These are phyloP conservation scores for Stramonita haemastoma DNA, from an alignment of 2,888 invertebrate species.

Conservation along the genomic window DNA sequence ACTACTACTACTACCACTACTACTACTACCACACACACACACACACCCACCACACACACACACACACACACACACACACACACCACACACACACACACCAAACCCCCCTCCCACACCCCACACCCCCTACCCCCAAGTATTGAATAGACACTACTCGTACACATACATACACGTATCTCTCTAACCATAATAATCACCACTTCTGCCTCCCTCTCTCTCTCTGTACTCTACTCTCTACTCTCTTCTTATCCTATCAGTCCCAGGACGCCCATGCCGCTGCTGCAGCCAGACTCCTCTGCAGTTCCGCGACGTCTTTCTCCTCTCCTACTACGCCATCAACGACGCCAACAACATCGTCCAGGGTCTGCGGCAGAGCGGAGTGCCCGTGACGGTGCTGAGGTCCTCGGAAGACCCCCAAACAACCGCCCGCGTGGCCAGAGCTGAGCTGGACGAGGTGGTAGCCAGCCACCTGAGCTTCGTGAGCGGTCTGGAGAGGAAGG, in stretches of 20 bases:
- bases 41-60: too few species aligned
- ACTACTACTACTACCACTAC: too few species aligned
- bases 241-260: neutral
- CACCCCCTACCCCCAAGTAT: too few species aligned
- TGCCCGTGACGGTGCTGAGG: conserved; percentile 22
- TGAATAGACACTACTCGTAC: too few species aligned
- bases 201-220: neutral
- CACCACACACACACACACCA: too few species aligned
- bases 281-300: neutral
- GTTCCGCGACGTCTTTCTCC: conserved; percentile 21
- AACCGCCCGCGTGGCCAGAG: neutral
- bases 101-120: too few species aligned
- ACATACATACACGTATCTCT: neutral
- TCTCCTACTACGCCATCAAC: conserved; percentile 1
- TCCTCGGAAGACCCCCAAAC: neutral
- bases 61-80: too few species aligned
- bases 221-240: neutral
- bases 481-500: conserved; percentile 39
- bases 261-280: neutral
- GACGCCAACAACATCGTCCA: conserved; percentile 21
- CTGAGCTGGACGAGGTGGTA: neutral
- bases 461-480: conserved; percentile 13
- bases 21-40: too few species aligned
- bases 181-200: neutral
- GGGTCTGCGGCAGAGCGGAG: conserved; percentile 4